phyloP scores from a whole-genome alignment of 2,797 vertebrate genomes.

The Phataginus tetradactyla region DNA sequence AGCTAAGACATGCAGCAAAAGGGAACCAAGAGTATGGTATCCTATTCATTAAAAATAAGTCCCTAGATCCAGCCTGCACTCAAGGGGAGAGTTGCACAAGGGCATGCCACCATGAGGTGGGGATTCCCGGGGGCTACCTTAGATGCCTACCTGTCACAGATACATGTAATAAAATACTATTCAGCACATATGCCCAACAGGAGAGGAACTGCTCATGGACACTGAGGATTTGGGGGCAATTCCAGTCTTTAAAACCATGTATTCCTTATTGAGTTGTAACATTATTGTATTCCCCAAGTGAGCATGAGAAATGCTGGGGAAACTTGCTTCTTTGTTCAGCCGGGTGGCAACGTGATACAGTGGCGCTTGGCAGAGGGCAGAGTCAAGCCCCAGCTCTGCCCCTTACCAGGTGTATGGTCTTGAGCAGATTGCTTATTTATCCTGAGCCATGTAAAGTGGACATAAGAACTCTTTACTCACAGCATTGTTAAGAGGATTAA shows the following conservation, averaged over 20 bases:
- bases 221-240: neutral
- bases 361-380: neutral
- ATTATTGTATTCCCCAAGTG: neutral
- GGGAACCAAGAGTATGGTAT: neutral
- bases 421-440: neutral
- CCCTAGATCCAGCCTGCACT: neutral
- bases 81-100: accelerated
- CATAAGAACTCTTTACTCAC: neutral
- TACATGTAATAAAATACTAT: neutral
- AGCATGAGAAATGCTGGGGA: neutral
- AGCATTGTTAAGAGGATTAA: neutral
- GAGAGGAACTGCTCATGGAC: neutral
- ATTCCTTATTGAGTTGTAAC: neutral
- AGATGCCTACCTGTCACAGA: neutral
- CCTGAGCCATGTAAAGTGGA: neutral
- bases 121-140: neutral
- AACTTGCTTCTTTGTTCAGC: neutral
- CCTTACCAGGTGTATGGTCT: neutral
- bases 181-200: neutral
- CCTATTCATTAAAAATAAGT: neutral
- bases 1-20: neutral
- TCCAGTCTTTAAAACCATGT: neutral
- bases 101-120: neutral
- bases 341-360: neutral
- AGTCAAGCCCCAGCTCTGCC: neutral